Evolutionary conservation across 2,797 vertebrate species (phyloP).

Genomic region (Eulemur mongoz): DNA sequence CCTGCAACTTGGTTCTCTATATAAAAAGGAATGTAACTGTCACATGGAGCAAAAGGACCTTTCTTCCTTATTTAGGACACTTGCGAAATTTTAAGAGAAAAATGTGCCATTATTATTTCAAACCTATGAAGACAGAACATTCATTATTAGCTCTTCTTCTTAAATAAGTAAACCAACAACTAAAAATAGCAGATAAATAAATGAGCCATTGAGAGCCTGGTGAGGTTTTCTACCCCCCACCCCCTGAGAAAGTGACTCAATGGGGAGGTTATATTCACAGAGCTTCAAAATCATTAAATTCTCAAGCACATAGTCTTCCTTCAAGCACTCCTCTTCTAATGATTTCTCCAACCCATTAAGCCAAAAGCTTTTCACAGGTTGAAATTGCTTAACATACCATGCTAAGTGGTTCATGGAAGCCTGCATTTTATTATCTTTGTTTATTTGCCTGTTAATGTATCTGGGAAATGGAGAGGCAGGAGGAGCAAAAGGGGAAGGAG

Average conservation of each 20-base stretch:
- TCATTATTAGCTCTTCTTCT: conserved; percentile 28
- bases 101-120: neutral
- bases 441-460: neutral
- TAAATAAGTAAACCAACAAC: conserved; percentile 22
- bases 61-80: neutral
- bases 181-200: conserved; percentile 67
- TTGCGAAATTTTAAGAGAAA: neutral
- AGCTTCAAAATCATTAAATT: conserved; percentile 35
- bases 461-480: neutral
- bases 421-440: neutral
- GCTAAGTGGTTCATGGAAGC: neutral
- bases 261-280: conserved; percentile 13
- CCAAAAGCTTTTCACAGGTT: neutral
- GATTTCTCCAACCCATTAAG: neutral
- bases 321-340: neutral
- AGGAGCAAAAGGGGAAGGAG: neutral
- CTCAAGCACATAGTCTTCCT: neutral
- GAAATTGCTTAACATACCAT: neutral
- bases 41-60: neutral
- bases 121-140: neutral
- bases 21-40: neutral
- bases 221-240: neutral
- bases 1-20: neutral
- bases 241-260: conserved; percentile 8
- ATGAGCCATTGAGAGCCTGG: neutral